These are phyloP conservation scores for Erannis defoliaria DNA, from an alignment of 2,888 invertebrate species.

Conservation along the genomic window DNA sequence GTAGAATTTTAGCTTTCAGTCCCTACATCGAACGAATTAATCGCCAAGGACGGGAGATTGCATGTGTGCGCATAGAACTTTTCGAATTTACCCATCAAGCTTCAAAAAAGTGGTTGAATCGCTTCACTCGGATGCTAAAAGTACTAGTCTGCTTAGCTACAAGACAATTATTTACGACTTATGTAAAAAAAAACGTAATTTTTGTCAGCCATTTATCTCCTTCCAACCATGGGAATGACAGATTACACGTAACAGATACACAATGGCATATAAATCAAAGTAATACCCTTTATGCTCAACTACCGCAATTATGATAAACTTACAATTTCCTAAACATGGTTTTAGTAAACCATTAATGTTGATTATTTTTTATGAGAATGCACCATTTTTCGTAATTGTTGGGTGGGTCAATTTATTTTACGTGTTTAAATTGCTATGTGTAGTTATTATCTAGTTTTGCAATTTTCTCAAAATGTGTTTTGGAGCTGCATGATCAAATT, in stretches of 20 bases:
- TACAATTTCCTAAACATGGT: slow-evolving; percentile 49
- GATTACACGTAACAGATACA: slow-evolving; percentile 19
- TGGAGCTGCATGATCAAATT: no score
- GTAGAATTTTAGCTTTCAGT: no score
- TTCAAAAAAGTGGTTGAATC: no score
- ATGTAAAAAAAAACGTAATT: slow-evolving; percentile 29
- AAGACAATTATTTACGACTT: slow-evolving; percentile 20
- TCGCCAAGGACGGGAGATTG: no score
- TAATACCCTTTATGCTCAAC: slow-evolving; percentile 32
- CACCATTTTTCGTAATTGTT: slow-evolving; percentile 10
- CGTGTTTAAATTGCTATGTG: no score
- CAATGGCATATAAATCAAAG: slow-evolving; percentile 41
- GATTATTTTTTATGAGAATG: slow-evolving; percentile 12
- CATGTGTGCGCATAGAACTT: no score
- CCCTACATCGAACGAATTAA: no score
- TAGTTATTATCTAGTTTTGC: no score
- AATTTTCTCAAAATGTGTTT: no score
- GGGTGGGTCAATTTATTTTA: background rate
- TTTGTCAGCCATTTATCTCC: slow-evolving; percentile 20
- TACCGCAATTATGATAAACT: slow-evolving; percentile 43
- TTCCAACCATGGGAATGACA: slow-evolving; percentile 27
- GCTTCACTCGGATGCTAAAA: no score
- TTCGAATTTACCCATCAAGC: no score
- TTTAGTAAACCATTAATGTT: slow-evolving; percentile 27
- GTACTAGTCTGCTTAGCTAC: no score